phyloP scores from a whole-genome alignment of 53 echinoderm and acorn worm genomes.

The Temnopleurus reevesii region DNA sequence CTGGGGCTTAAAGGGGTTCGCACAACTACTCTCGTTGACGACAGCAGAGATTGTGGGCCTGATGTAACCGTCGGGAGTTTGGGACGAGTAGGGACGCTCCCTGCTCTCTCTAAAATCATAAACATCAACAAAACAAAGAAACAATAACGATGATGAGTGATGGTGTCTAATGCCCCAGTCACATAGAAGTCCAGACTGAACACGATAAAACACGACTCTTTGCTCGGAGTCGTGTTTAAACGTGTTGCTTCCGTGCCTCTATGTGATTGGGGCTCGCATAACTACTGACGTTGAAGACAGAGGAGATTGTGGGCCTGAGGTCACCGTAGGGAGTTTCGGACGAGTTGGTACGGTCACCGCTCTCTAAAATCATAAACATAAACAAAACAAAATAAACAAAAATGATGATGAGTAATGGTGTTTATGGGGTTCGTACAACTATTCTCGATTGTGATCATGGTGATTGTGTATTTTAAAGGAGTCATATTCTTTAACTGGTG shows the following conservation, averaged over 20 bases:
- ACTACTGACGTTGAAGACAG: not conserved
- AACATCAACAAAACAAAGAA: not conserved
- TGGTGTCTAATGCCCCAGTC: not conserved
- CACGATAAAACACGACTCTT: too few species aligned
- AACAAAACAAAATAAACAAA: not conserved
- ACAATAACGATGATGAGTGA: not conserved
- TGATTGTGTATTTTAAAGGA: not conserved
- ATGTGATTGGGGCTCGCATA: too few species aligned
- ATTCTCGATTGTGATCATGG: too few species aligned
- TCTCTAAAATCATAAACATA: slow-evolving; percentile 18
- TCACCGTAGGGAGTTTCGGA: slow-evolving; percentile 35
- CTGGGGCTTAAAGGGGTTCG: too few species aligned
- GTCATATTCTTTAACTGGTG: not conserved
- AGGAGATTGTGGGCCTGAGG: not conserved
- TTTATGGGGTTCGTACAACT: too few species aligned
- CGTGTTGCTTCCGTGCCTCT: too few species aligned
- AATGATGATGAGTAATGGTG: not conserved
- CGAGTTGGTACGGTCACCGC: slow-evolving; percentile 59
- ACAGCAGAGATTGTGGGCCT: not conserved
- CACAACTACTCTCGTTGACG: too few species aligned
- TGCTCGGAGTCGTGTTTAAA: too few species aligned
- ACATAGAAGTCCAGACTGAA: too few species aligned
- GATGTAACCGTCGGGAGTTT: slow-evolving; percentile 27
- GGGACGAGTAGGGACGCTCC: slow-evolving; percentile 58
- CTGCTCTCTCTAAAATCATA: slow-evolving; percentile 47